Percentiles rank a stretch among this genome's conserved stretches.
Conservation (phyloP, 2,113 vertebrate genomes). For the Plestiodon gilberti region DNA sequence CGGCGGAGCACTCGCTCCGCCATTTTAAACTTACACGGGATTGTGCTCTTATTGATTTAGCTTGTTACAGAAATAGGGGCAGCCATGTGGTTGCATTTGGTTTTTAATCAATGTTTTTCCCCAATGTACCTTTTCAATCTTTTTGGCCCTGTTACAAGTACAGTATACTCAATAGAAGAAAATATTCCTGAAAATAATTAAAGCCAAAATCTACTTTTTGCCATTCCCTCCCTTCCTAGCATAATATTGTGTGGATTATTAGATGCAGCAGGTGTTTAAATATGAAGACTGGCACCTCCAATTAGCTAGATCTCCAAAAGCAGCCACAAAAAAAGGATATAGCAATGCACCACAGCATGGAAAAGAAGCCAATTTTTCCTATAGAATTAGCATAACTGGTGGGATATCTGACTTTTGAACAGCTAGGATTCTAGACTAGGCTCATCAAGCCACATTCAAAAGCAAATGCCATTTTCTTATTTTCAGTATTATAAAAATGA, state of each 20-base stretch:
- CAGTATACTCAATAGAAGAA: conserved; percentile 25
- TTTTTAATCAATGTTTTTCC: background rate
- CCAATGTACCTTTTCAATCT: conserved; percentile 8
- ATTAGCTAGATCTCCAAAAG: conserved; percentile 67
- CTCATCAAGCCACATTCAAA: conserved; percentile 74
- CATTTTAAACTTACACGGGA: too few relatives aligned
- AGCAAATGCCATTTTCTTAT: conserved; percentile 41
- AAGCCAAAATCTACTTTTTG: conserved; percentile 39
- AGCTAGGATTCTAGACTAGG: conserved; percentile 69
- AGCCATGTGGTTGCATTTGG: background rate
- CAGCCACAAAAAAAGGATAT: conserved; percentile 57
- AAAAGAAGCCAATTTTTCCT: conserved; percentile 68
- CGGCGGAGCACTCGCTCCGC: too few relatives aligned
- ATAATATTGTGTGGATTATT: conserved; percentile 53
- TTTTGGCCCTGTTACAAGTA: background rate
- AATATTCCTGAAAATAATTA: conserved; percentile 57
- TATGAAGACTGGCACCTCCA: conserved; percentile 43
- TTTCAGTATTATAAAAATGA: background rate
- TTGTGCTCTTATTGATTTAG: background rate
- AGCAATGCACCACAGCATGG: conserved; percentile 65
- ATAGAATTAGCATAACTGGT: conserved; percentile 52
- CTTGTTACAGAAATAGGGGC: background rate
- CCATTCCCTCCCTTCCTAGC: conserved; percentile 42
- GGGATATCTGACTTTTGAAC: conserved; percentile 65
- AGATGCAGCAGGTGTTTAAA: conserved; percentile 52